phyloP scores from a whole-genome alignment of 92 coral and sea anemone genomes.

The Palythoa grandiflora region DNA sequence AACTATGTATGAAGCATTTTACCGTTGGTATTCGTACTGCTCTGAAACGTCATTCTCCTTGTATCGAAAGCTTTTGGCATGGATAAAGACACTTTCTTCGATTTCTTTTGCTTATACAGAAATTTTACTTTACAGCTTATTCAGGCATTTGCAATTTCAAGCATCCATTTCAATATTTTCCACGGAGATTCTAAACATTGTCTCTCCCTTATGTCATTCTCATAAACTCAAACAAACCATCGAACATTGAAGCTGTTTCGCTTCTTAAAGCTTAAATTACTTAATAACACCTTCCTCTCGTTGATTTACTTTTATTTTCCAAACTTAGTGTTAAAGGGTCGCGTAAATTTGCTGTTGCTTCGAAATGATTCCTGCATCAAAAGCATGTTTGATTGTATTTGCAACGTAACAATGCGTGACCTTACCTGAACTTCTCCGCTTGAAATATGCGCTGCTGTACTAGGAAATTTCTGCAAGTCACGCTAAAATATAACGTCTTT shows the following conservation, averaged over 20 bases:
- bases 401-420: slow-evolving; percentile 48
- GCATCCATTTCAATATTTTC: not conserved
- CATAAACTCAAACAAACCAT: not conserved
- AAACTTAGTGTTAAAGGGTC: not conserved
- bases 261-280: not conserved
- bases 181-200: slow-evolving; percentile 16
- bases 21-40: not conserved
- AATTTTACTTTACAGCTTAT: not conserved
- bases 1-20: not conserved
- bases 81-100: not conserved
- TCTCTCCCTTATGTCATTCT: slow-evolving; percentile 29
- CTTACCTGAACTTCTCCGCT: slow-evolving; percentile 30
- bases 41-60: not conserved
- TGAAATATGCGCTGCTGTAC: not conserved
- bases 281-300: not conserved
- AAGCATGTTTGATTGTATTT: slow-evolving; percentile 43
- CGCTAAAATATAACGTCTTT: not conserved
- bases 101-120: not conserved
- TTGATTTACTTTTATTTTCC: not conserved
- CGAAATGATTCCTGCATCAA: slow-evolving; percentile 28
- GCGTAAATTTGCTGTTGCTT: slow-evolving; percentile 21
- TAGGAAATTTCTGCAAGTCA: not conserved
- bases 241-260: not conserved
- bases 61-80: not conserved
- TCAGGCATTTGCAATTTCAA: not conserved